These are phyloP conservation scores for Trissoscelio sp. DNA, from an alignment of 2,888 invertebrate genomes.

Conservation along the genomic window DNA sequence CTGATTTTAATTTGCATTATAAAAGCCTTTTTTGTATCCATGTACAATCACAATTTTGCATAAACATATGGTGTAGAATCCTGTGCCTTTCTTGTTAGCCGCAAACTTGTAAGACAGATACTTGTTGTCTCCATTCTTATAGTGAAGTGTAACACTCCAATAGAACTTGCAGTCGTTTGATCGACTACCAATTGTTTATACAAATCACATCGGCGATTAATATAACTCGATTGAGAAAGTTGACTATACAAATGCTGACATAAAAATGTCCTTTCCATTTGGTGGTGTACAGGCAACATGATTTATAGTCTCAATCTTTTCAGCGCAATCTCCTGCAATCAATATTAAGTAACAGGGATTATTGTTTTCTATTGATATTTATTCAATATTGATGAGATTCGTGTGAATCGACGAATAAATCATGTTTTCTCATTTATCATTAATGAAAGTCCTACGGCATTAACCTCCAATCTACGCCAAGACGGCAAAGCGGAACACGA, in stretches of 20 bases:
- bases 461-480: constrained; percentile 62
- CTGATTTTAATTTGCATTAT: too few relatives aligned
- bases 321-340: constrained; percentile 31
- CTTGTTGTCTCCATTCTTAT: too few relatives aligned
- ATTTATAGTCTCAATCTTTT: constrained; percentile 37
- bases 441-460: constrained; percentile 66
- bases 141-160: too few relatives aligned
- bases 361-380: constrained; percentile 64
- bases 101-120: too few relatives aligned
- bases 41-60: too few relatives aligned
- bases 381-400: constrained; percentile 54
- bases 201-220: neutral
- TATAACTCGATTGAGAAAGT: neutral
- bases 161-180: too few relatives aligned
- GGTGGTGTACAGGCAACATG: neutral
- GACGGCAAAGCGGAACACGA: constrained; percentile 64
- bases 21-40: too few relatives aligned
- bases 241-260: neutral
- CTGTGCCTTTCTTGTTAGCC: too few relatives aligned
- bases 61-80: too few relatives aligned
- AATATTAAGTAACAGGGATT: constrained; percentile 46
- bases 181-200: neutral
- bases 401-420: constrained; percentile 58
- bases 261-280: constrained; percentile 7
- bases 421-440: constrained; percentile 65